These are phyloP conservation scores for Eublepharis macularius DNA, from an alignment of 2,113 vertebrate genomes.

Conservation along the genomic window DNA sequence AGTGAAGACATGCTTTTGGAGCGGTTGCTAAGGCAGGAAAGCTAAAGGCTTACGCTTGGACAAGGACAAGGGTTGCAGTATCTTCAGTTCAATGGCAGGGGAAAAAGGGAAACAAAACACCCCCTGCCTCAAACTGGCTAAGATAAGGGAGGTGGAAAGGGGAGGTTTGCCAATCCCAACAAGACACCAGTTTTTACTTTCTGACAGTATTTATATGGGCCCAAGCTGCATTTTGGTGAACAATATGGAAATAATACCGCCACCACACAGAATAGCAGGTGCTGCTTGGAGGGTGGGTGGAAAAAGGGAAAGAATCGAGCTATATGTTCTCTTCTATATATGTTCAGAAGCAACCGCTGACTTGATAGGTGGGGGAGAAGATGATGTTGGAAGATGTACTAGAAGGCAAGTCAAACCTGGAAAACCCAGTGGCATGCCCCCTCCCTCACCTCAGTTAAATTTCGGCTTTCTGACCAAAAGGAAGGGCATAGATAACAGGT, in stretches of 20 bases:
- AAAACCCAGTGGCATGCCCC: background rate
- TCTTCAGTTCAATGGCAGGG: constrained; percentile 22
- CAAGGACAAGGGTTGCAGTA: constrained; percentile 44
- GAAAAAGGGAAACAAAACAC: constrained; percentile 21
- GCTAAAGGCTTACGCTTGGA: constrained; percentile 12
- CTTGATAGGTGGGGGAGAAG: background rate
- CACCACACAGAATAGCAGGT: background rate
- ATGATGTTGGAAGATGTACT: background rate
- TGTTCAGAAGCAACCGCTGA: background rate
- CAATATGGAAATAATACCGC: background rate
- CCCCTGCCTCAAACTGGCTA: background rate
- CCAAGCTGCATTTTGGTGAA: constrained; percentile 29
- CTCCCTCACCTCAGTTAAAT: background rate
- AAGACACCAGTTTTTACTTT: constrained; percentile 56
- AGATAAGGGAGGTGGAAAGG: constrained; percentile 29
- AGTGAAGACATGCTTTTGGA: background rate
- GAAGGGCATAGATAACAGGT: background rate
- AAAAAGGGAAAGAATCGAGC: background rate
- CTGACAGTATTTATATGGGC: constrained; percentile 14
- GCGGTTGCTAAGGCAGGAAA: background rate
- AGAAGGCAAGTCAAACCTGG: background rate
- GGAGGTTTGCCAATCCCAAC: constrained; percentile 10
- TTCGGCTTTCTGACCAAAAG: background rate
- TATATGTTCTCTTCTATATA: background rate
- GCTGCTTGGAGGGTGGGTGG: background rate